phyloP scores from a whole-genome alignment of 1,140 invertebrate genomes.

The Pentalonia nigronervosa region DNA sequence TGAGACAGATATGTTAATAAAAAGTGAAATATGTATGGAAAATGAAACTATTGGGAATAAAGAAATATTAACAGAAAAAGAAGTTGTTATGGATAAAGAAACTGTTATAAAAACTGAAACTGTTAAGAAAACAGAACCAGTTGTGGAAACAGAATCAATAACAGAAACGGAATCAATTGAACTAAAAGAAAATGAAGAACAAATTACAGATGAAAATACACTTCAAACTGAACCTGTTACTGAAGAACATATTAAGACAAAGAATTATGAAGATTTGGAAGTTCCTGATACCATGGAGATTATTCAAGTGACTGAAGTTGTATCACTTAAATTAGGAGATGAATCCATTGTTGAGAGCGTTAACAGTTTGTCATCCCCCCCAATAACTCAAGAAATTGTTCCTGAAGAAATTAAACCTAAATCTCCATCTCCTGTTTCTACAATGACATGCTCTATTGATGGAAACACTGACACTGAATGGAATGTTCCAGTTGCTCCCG shows the following conservation, averaged over 20 bases:
- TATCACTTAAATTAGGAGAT: constrained; percentile 62
- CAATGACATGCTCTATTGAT: constrained; percentile 52
- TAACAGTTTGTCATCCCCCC: constrained; percentile 63
- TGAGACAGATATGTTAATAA: background rate
- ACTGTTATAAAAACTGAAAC: background rate
- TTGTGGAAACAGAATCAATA: background rate
- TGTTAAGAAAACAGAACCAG: background rate
- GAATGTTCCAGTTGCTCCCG: constrained; percentile 40
- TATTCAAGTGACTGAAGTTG: constrained; percentile 75
- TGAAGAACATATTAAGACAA: constrained; percentile 66
- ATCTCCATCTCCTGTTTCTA: constrained; percentile 55
- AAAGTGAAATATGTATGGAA: background rate
- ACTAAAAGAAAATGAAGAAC: constrained; percentile 47
- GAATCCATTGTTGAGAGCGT: constrained; percentile 60
- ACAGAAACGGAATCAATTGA: background rate
- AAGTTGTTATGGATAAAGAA: constrained; percentile 59
- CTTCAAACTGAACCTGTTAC: background rate
- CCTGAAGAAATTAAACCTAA: constrained; percentile 62
- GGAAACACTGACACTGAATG: constrained; percentile 43
- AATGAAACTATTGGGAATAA: background rate
- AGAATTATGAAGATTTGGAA: constrained; percentile 66
- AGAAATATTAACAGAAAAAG: constrained; percentile 60
- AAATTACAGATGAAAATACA: constrained; percentile 63
- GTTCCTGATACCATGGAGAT: constrained; percentile 77
- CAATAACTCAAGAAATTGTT: constrained; percentile 63